These are phyloP conservation scores for Phocoena phocoena DNA, from an alignment of 2,113 vertebrate genomes.

Conservation along the genomic window DNA sequence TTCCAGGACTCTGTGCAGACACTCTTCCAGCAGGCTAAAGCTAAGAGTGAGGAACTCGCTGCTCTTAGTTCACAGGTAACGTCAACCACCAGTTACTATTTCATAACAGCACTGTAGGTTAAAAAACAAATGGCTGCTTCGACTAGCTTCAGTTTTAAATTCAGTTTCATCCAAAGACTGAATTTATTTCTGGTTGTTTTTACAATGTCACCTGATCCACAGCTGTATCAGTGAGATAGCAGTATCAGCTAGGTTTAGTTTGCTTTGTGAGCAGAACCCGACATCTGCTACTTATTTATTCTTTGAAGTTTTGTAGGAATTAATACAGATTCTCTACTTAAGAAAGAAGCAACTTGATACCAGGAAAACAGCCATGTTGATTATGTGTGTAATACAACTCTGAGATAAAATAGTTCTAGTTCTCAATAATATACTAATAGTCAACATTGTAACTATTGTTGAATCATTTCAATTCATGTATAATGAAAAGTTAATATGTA, in stretches of 20 bases:
- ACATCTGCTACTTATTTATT: slow-evolving; percentile 34
- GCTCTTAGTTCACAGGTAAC: slow-evolving; percentile 92
- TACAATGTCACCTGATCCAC: slow-evolving; percentile 47
- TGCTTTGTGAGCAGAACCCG: slow-evolving; percentile 50
- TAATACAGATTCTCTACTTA: slow-evolving; percentile 33
- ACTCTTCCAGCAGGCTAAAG: slow-evolving; percentile 93
- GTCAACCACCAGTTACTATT: not conserved
- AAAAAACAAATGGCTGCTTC: not conserved
- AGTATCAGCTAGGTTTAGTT: slow-evolving; percentile 51
- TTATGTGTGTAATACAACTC: not conserved
- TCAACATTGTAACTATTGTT: not conserved
- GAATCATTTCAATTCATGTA: not conserved
- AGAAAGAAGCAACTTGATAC: not conserved
- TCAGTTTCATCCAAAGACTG: slow-evolving; percentile 43
- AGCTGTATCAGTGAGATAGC: slow-evolving; percentile 17
- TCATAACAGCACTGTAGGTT: not conserved
- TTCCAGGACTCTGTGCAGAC: slow-evolving; percentile 93
- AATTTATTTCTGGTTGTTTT: slow-evolving; percentile 55
- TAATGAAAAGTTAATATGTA: not conserved
- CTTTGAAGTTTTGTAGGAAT: slow-evolving; percentile 38
- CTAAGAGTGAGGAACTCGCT: slow-evolving; percentile 92
- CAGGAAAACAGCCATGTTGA: not conserved
- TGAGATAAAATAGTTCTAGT: not conserved
- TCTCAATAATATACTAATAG: slow-evolving; percentile 14
- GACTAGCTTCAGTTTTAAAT: not conserved